Evolutionary conservation across 2,888 invertebrate species (phyloP).

Genomic region (Sesamia inferens): DNA sequence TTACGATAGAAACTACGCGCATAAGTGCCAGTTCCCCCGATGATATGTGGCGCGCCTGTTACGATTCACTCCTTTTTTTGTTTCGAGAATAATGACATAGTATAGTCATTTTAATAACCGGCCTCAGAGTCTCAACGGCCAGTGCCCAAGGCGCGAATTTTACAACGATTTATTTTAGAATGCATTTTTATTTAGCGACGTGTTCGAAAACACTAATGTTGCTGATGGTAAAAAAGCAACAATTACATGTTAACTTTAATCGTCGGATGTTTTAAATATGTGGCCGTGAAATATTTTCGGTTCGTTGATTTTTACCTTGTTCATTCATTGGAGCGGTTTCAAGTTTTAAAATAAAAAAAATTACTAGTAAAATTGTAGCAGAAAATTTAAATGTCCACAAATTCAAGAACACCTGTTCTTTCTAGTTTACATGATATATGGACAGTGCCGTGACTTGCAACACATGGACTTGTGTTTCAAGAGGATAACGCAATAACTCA

Average conservation of each 20-base stretch:
- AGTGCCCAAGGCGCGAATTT: slow-evolving; percentile 81
- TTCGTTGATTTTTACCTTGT: slow-evolving; percentile 54
- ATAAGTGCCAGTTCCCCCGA: slow-evolving; percentile 87
- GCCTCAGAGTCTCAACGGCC: slow-evolving; percentile 73
- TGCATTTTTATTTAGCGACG: slow-evolving; percentile 76
- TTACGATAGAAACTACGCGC: slow-evolving; percentile 89
- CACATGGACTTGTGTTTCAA: slow-evolving; percentile 73
- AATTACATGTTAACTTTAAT: slow-evolving; percentile 63
- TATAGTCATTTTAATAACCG: slow-evolving; percentile 87
- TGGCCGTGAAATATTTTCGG: slow-evolving; percentile 55
- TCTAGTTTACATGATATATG: slow-evolving; percentile 69
- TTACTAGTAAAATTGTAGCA: slow-evolving; percentile 19
- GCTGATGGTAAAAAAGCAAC: slow-evolving; percentile 57
- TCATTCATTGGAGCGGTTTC: slow-evolving; percentile 50
- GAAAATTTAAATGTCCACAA: slow-evolving; percentile 19
- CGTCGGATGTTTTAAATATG: slow-evolving; percentile 59
- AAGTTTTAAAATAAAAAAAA: slow-evolving; percentile 24
- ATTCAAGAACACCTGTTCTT: slow-evolving; percentile 48
- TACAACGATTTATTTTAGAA: slow-evolving; percentile 82
- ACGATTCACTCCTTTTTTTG: slow-evolving; percentile 86
- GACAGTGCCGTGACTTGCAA: slow-evolving; percentile 72
- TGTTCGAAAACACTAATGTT: slow-evolving; percentile 72
- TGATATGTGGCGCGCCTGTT: slow-evolving; percentile 88
- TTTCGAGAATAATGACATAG: slow-evolving; percentile 88
- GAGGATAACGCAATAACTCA: slow-evolving; percentile 81